Evolutionary conservation across 2,888 invertebrate species (phyloP).

Genomic region (Cephus pygmeus): DNA sequence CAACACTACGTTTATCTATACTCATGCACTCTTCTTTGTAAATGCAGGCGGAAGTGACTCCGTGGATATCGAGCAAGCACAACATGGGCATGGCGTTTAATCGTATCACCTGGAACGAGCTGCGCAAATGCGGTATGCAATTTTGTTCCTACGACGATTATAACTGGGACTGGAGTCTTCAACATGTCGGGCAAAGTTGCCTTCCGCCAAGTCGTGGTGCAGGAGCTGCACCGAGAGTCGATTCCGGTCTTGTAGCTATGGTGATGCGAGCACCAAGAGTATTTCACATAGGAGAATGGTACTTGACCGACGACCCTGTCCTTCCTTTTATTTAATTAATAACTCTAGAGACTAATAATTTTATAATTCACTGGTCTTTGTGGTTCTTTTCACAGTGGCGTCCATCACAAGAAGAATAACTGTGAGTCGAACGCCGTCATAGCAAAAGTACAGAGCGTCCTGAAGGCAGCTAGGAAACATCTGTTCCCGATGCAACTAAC

Average conservation of each 20-base stretch:
- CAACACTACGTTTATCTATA: background rate
- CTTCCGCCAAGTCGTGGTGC: slow-evolving; percentile 73
- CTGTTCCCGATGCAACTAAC: slow-evolving; percentile 79
- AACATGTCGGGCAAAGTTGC: slow-evolving; percentile 89
- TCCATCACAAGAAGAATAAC: slow-evolving; percentile 94
- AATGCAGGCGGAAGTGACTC: slow-evolving; percentile 86
- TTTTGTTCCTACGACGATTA: slow-evolving; percentile 99
- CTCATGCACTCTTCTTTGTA: background rate
- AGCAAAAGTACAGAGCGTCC: slow-evolving; percentile 84
- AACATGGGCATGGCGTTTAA: slow-evolving; percentile 99
- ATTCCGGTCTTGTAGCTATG: slow-evolving; percentile 79
- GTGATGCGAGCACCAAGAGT: slow-evolving; percentile 93
- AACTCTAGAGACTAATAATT: background rate
- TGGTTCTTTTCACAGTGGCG: slow-evolving; percentile 77
- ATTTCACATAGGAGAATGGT: slow-evolving; percentile 99
- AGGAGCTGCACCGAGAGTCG: slow-evolving; percentile 53
- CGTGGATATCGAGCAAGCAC: slow-evolving; percentile 97
- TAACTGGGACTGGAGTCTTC: slow-evolving; percentile 99
- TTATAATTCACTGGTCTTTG: background rate
- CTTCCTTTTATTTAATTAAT: background rate
- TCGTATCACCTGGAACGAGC: slow-evolving; percentile 85
- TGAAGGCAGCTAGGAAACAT: slow-evolving; percentile 76
- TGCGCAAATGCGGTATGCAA: slow-evolving; percentile 82
- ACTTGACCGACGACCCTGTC: slow-evolving; percentile 42
- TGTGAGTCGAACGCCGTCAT: slow-evolving; percentile 88